Evolutionary conservation across 2,888 invertebrate species (phyloP), one percentile per base, ranked within the genome.

Genomic region (Myopa tessellatipennis): DNA sequence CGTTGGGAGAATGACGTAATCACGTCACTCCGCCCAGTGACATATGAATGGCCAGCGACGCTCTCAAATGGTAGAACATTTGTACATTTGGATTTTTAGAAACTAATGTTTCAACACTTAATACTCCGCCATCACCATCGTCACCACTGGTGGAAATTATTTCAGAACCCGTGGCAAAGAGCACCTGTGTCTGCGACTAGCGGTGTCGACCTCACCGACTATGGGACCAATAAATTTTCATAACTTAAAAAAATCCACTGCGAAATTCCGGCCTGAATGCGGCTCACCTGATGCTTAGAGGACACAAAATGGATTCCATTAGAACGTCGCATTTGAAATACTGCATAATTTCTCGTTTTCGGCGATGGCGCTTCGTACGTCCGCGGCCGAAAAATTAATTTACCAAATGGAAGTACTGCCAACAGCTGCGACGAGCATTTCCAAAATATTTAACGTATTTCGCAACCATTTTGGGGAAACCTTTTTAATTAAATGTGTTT

Each of bases 341-440:
- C 85, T 85, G 85, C 86, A 86, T 86, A 85, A 85, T 85, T 85
- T 86, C 83, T 69, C 82, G 80, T 83, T 84, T 68, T 58, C 16
- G 26, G 50, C 34, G 40, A 5, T 60, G 58, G 40, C 50, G 61
- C 60, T 69, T 14, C 36, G 67, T 36, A 45, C 69, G 77, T 85
- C 84, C 82, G 85, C 85, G 85, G 82, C 84, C 85, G 83, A 84
- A 86, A 85, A 85, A 85, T 84, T 85, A 85, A 85, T 87, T 87
- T 87, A 84, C 83, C 86, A 86, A 85, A 86, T 85, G 86, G 86
- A 85, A 86, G 60, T 58, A 68, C 58, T 40, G 68, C 36, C 68
- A 68, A n/a, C 68, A 68, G 4, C 58, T 40, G 52, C 45, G 55
- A 52, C n/a, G 52, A 7, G 70, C 26, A 45, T 10, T 67, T 36